A percentile compares a stretch with the other conserved stretches of the same genome.
Evolutionary conservation across 2,888 invertebrate species (phyloP).

Genomic region (Torymus aiolomorphi): DNA sequence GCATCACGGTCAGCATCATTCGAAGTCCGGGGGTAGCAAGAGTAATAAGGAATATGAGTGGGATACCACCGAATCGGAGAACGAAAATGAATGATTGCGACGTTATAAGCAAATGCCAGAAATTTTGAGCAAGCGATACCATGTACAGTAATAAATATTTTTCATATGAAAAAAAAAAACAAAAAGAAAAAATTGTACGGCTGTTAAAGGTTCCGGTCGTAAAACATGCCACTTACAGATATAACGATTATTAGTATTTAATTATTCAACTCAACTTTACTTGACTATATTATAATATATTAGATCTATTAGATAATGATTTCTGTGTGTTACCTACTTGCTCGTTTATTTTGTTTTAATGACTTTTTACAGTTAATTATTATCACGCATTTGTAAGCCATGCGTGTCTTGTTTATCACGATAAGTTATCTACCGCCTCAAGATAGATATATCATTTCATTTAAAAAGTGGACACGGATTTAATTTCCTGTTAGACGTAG

Average conservation of each 20-base stretch:
- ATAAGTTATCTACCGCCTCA: slow-evolving; percentile 46
- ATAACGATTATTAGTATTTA: slow-evolving; percentile 29
- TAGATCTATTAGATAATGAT: slow-evolving; percentile 11
- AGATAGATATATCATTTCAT: slow-evolving; percentile 43
- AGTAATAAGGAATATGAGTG: slow-evolving; percentile 61
- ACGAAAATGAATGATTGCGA: slow-evolving; percentile 52
- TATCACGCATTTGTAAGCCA: slow-evolving; percentile 51
- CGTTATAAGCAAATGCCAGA: slow-evolving; percentile 38
- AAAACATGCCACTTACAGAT: slow-evolving; percentile 36
- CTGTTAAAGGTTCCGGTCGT: slow-evolving; percentile 41
- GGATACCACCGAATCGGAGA: slow-evolving; percentile 68
- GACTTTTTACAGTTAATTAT: slow-evolving; percentile 31
- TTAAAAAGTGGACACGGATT: slow-evolving; percentile 46
- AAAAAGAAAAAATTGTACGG: too few relatives aligned
- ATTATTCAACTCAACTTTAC: slow-evolving; percentile 36
- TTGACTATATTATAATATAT: slow-evolving; percentile 23
- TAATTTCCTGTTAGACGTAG: slow-evolving; percentile 43
- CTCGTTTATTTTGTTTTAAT: slow-evolving; percentile 27
- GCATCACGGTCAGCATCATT: too few relatives aligned
- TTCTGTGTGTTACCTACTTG: slow-evolving; percentile 24
- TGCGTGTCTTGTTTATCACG: slow-evolving; percentile 43
- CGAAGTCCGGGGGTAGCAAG: slow-evolving; percentile 30
- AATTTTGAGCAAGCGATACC: slow-evolving; percentile 46
- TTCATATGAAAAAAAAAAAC: slow-evolving; percentile 47
- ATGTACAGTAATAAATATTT: slow-evolving; percentile 55